Base-by-base conservation (phyloP, 2,888 invertebrate genomes). In the Macropis europaea region DNA sequence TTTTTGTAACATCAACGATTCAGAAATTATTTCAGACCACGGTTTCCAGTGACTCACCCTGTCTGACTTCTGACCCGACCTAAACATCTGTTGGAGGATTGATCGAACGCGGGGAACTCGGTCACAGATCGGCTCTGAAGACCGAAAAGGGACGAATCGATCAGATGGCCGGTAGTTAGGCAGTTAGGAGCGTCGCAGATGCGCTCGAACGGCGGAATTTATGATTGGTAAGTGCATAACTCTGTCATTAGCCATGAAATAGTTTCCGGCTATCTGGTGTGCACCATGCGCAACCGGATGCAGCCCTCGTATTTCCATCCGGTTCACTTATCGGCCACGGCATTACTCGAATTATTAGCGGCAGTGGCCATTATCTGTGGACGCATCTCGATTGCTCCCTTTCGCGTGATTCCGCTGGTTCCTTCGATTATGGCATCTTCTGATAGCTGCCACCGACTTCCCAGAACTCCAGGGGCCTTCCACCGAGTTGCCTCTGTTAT, bases 141-240 rank as follows among this genome's bases (percentile, higher is more conserved):
- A 56, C 63, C 43, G 26, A 60, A 60, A 63, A 66, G 62, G 72
- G 59, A 43, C 43, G 50, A 67, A 61, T 61, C 40, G 77, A 77
- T 77, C 66, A 77, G 75, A 76, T 78, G 64, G 63, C 32, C 43
- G 56, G 43, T 64, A 69, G 77, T 66, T 72, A 78, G 64, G 60
- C 19, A 42, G 30, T 22, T 43, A 36, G 61, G 45, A 40, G 19
- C 62, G 42, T 47, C 64, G 67, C 62, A 76, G 68, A 79, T 74
- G 79, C 76, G 77, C 72, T 50, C 73, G 77, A 82, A n/a, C 80
- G 79, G 76, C 68, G 72, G 73, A 84, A 84, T 84, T 84, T 85
- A 85, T 82, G 84, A 85, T 81, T 84, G 78, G 81, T 81, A 83
- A 84, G 82, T 82, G 80, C 85, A 85, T 84, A 84, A 82, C 84